Percentiles rank a stretch among this genome's conserved stretches.
These are phyloP conservation scores for Rhyacophila evoluta DNA, from an alignment of 2,888 invertebrate genomes.

Conservation along the genomic window DNA sequence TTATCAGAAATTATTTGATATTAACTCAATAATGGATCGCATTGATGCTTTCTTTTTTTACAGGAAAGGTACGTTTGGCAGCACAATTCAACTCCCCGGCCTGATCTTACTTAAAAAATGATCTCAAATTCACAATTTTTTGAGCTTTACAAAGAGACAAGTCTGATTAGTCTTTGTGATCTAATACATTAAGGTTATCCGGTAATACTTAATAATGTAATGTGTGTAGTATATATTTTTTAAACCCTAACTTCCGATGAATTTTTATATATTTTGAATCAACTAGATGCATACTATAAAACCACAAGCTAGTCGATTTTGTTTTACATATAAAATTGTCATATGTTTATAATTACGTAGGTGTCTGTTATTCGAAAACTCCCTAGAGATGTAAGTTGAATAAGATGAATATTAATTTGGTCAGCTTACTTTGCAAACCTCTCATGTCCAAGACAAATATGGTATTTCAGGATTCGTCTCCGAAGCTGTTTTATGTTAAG, in stretches of 20 bases:
- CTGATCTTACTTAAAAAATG: slow-evolving; percentile 53
- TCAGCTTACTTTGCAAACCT: background rate
- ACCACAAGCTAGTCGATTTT: background rate
- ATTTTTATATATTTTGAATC: background rate
- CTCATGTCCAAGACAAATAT: background rate
- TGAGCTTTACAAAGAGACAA: slow-evolving; percentile 22
- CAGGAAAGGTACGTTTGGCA: slow-evolving; percentile 63
- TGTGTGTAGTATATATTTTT: background rate
- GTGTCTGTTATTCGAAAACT: background rate
- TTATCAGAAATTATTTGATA: too few species aligned
- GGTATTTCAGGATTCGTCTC: background rate
- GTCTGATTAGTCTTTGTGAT: slow-evolving; percentile 20
- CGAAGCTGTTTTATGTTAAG: too few species aligned
- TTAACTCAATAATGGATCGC: too few species aligned
- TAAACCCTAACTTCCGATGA: background rate
- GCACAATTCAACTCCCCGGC: slow-evolving; percentile 63
- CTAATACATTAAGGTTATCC: background rate
- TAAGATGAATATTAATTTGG: background rate
- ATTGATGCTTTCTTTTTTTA: slow-evolving; percentile 52
- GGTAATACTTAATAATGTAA: slow-evolving; percentile 3
- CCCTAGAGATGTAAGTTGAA: background rate
- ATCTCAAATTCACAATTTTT: slow-evolving; percentile 19
- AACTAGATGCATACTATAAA: background rate
- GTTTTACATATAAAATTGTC: slow-evolving; percentile 11
- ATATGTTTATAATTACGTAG: background rate